Conservation (phyloP, 2,113 vertebrate species). For the Caranx ignobilis region DNA sequence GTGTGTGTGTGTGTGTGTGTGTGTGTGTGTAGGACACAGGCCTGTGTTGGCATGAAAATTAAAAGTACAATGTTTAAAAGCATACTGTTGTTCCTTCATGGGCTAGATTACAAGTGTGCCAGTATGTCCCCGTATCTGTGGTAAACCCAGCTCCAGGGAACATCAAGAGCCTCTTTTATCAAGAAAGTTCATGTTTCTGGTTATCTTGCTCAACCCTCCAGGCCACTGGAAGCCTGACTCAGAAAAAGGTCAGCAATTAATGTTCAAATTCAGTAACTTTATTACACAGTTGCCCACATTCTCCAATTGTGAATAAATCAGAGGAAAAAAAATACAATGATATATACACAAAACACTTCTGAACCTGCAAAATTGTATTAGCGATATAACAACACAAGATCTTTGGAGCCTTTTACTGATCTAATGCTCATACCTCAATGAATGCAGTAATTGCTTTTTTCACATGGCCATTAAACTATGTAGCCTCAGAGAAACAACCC, state of each 20-base stretch:
- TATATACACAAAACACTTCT: constrained; percentile 7
- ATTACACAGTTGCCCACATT: constrained; percentile 22
- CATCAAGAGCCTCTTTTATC: constrained; percentile 49
- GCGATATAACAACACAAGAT: constrained; percentile 16
- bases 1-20: constrained; percentile 17
- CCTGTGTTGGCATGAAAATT: neutral
- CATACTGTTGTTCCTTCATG: constrained; percentile 1
- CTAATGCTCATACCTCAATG: constrained; percentile 48
- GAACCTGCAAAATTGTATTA: constrained; percentile 27
- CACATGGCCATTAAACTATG: constrained; percentile 53
- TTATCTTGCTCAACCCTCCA: constrained; percentile 59
- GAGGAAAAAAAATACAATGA: constrained; percentile 17
- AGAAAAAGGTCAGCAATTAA: constrained; percentile 77
- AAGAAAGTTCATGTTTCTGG: constrained; percentile 41
- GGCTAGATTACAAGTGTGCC: neutral
- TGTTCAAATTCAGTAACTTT: constrained; percentile 36
- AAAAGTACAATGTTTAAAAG: neutral
- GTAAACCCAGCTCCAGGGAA: constrained; percentile 48
- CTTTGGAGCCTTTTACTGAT: constrained; percentile 36
- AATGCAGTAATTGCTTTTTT: constrained; percentile 54
- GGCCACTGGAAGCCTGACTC: constrained; percentile 68
- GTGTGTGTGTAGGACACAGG: neutral
- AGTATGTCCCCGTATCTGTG: constrained; percentile 36
- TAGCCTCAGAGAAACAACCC: constrained; percentile 58
- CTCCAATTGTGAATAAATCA: constrained; percentile 20